Base-by-base conservation (phyloP, 37 sponge, comb jelly and placozoan genomes). In the Ephydatia muelleri region DNA sequence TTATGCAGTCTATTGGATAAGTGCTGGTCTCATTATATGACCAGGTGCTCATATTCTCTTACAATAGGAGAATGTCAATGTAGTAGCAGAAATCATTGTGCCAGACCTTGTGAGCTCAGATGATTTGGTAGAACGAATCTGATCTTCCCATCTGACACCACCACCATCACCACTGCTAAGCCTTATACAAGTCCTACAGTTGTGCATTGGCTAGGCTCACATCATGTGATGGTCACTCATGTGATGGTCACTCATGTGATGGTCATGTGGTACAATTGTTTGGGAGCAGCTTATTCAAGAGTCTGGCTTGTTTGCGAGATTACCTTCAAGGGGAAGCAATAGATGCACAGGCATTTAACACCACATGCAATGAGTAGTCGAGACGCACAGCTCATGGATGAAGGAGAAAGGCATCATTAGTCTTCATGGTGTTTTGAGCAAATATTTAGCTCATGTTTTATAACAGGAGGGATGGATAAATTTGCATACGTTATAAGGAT, bases 121-220 rank as follows among this genome's bases (percentile, higher is more conserved):
- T n/a, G n/a, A n/a, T 77, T 29, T 32, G 25, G 27, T 11, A 14
- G 1, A 65, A 30, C 1, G 0, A 28, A 23, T 33, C 31, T 28
- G 27, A 2, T 5, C 48, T 23, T 79, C 26, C 13, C 30, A 49
- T 13, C n/a, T 43, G 5, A 57, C 28, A 2, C 25, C 31, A 65
- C 30, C 19, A 22, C 35, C 79, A 13, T 49, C 14, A 11, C 27
- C 12, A 79, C 57, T 57, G 19, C 57, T 57, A 14, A 91, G 64
- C 73, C 1, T 76, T 73, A 68, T 39, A 30, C 14, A 31, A 71
- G 72, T 34, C 32, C 13, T 11, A 43, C 83, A 72, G 21, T 33
- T 93, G 26, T 86, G 70, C 35, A 90, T 89, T 6, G 90, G 89
- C 72, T n/a, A n/a, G n/a, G n/a, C 90, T 6, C 93, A 93, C 72